Percentiles rank a stretch among this genome's conserved stretches.
Evolutionary conservation across 2,113 vertebrate species (phyloP).

Genomic region (Dromiciops gliroides): DNA sequence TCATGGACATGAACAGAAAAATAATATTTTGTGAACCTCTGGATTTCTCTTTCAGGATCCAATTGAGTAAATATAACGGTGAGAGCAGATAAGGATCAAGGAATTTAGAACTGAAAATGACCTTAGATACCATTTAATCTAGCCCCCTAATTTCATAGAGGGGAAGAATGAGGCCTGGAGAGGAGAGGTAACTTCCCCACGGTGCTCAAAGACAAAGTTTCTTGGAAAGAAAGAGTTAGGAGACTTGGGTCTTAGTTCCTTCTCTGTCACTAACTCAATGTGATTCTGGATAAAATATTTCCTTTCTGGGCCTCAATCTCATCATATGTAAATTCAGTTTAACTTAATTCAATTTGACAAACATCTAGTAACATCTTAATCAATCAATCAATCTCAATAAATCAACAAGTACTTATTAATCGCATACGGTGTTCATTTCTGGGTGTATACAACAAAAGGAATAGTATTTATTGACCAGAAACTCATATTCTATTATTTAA

Average conservation of each 20-base stretch:
- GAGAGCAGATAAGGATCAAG: neutral
- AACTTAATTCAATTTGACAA: neutral
- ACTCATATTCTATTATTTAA: neutral
- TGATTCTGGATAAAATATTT: neutral
- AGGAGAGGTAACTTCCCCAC: neutral
- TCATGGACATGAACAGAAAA: accelerated
- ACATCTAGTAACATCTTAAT: no score
- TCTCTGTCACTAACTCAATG: neutral
- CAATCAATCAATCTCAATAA: neutral
- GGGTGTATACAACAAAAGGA: neutral
- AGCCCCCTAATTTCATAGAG: neutral
- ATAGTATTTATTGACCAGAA: neutral
- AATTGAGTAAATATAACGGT: accelerated
- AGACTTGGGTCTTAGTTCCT: neutral
- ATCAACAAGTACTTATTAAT: neutral
- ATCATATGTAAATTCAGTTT: neutral
- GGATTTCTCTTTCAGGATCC: accelerated
- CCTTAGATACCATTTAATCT: neutral
- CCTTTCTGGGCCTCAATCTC: neutral
- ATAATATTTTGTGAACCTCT: neutral
- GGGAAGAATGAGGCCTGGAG: neutral
- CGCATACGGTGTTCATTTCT: neutral
- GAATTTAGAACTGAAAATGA: neutral
- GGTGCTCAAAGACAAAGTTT: neutral
- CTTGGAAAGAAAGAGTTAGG: neutral